These are phyloP conservation scores for Campopleginae sp. DNA, from an alignment of 2,888 invertebrate genomes.

Conservation along the genomic window DNA sequence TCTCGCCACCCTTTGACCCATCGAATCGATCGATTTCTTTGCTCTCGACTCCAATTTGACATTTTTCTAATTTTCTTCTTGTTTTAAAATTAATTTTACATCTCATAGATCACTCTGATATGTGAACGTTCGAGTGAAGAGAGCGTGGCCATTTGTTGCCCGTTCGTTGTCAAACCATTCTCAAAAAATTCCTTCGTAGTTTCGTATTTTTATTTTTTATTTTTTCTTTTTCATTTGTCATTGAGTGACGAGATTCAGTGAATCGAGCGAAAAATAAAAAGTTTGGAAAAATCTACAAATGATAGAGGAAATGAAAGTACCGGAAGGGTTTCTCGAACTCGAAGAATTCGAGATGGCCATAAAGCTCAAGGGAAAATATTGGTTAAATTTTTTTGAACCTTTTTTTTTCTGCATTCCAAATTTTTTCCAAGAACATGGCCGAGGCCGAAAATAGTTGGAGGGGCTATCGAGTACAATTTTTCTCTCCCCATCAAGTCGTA, in stretches of 20 bases:
- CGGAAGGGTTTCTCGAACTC: neutral
- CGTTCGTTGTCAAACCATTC: neutral
- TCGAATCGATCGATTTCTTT: constrained; percentile 5
- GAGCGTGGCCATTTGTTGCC: constrained; percentile 11
- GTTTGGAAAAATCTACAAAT: neutral
- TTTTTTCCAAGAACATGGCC: neutral
- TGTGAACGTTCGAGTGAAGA: constrained; percentile 74
- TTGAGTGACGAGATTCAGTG: constrained; percentile 41
- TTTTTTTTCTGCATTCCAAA: neutral
- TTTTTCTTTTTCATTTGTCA: neutral
- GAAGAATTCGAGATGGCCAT: neutral
- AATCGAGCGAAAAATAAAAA: neutral
- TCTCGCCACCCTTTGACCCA: constrained; percentile 33
- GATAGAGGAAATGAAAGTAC: neutral
- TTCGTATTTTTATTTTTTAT: constrained; percentile 17
- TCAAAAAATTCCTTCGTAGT: neutral
- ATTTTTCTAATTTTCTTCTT: constrained; percentile 39
- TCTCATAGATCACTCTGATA: constrained; percentile 80
- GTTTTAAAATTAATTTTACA: constrained; percentile 72
- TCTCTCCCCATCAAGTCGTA: constrained; percentile 2
- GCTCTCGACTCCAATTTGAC: neutral
- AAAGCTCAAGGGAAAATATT: neutral
- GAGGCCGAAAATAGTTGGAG: constrained; percentile 6
- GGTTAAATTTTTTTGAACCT: neutral
- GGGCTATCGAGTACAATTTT: constrained; percentile 11